Conservation (phyloP, 1,140 invertebrate species). For the Atopsyche davidsoni region DNA sequence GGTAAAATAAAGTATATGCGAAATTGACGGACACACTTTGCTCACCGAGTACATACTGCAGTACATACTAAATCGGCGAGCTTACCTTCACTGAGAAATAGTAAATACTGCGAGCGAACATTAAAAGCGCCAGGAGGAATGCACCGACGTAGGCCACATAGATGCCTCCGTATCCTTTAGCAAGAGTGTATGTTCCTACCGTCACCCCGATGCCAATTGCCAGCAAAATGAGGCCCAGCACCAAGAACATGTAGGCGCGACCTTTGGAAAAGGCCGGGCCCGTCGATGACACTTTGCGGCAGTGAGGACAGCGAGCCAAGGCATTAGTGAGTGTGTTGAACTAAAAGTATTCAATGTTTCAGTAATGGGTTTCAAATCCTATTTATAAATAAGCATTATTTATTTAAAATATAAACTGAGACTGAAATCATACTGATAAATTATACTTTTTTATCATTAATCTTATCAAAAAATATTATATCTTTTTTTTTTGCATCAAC, state of each 20-base stretch:
- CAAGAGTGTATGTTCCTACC: slow-evolving; percentile 50
- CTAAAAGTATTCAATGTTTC: slow-evolving; percentile 49
- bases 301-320: slow-evolving; percentile 92
- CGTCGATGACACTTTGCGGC: slow-evolving; percentile 88
- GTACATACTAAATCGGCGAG: slow-evolving; percentile 68
- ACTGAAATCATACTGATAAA: too few relatives aligned
- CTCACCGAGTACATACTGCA: too few relatives aligned
- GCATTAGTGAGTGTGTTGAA: slow-evolving; percentile 92
- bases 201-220: slow-evolving; percentile 76
- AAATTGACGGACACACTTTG: too few relatives aligned
- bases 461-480: too few relatives aligned
- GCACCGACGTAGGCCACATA: slow-evolving; percentile 79
- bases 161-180: slow-evolving; percentile 63
- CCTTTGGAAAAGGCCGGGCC: slow-evolving; percentile 75
- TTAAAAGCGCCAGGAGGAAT: slow-evolving; percentile 67
- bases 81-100: slow-evolving; percentile 88
- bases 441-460: too few relatives aligned
- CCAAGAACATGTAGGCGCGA: slow-evolving; percentile 73
- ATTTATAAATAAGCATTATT: too few relatives aligned
- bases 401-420: too few relatives aligned
- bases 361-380: too few relatives aligned
- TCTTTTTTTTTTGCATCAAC: too few relatives aligned
- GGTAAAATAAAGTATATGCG: too few relatives aligned
- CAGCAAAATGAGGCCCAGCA: slow-evolving; percentile 66
- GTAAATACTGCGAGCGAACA: slow-evolving; percentile 74